Evolutionary conservation across 1,140 invertebrate species (phyloP).

Genomic region (Pogonomyrmex barbatus): DNA sequence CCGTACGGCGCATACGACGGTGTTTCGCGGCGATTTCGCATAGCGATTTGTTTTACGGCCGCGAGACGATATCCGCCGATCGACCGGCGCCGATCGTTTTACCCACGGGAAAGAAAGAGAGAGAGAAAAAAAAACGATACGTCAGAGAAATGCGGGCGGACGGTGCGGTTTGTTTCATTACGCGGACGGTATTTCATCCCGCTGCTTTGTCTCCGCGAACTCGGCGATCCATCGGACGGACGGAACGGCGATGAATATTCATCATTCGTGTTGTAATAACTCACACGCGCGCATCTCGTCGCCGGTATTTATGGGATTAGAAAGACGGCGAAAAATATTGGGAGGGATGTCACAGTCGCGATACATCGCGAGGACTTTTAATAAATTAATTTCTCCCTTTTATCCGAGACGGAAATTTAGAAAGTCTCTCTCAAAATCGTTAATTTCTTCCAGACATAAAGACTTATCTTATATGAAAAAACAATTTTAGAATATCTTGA

Average conservation of each 20-base stretch:
- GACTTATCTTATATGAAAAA: neutral
- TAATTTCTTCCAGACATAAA: neutral
- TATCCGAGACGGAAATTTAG: neutral
- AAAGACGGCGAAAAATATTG: conserved; percentile 22
- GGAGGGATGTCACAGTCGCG: neutral
- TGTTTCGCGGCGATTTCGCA: conserved; percentile 23
- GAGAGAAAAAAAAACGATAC: neutral
- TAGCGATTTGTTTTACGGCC: conserved; percentile 40
- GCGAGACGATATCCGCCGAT: conserved; percentile 26
- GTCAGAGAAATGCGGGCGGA: conserved; percentile 31
- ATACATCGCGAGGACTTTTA: conserved; percentile 1
- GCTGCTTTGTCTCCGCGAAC: conserved; percentile 12
- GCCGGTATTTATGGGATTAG: conserved; percentile 53
- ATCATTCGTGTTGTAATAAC: conserved; percentile 40
- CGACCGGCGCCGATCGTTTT: conserved; percentile 23
- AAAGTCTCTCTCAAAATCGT: neutral
- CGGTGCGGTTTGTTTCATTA: conserved; percentile 36
- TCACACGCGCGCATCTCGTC: conserved; percentile 8
- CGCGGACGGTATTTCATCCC: conserved; percentile 35
- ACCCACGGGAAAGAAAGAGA: neutral
- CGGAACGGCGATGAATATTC: conserved; percentile 46
- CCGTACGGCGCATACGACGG: neutral
- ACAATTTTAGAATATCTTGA: neutral
- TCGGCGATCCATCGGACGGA: conserved; percentile 19
- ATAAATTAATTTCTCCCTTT: neutral